Evolutionary conservation across 2,113 vertebrate species (phyloP), one percentile per base, ranked within the genome.

Genomic region (Labrus mixtus): DNA sequence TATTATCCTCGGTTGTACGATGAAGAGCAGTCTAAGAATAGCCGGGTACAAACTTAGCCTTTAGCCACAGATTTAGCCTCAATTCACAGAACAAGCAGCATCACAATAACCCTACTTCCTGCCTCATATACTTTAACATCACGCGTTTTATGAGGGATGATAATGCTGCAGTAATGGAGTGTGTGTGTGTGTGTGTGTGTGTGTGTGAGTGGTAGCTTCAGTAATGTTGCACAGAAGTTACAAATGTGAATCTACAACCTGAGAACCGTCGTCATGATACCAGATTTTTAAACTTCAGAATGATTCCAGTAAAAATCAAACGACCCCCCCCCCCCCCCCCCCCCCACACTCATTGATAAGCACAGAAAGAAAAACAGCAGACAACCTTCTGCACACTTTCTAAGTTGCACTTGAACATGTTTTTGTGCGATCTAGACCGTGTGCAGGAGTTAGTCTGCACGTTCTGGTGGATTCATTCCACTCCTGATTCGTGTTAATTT

Each of bases 1-100:
- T 60, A 78, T 70, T 61, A 16, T 71, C 46, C 66, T 39, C 77
- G 82, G 54, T 85, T 80, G 83, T 79, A 90, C 73, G 78, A 84
- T 66, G 73, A 72, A 20, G 79, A 9, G 69, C 3, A 10, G 39
- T 54, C 78, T 90, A 87, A 66, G 71, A 78, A 86, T 86, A 90
- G 77, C 62, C 0, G 48, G 1, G 81, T 20, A 58, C 58, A 78
- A 60, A 75, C 58, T 57, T 55, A 78, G 80, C 78, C 74, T 81
- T 45, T 70, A 74, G 80, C 78, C 74, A 25, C 41, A 48, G 53
- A 8, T 59, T 61, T 45, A 78, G 63, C 85, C 85, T 82, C 71
- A 39, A 81, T 87, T 70, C 15, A 1, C 13, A 41, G 16, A 54
- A 8, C 48, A 39, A 13, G 41, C n/a, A 45, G 53, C 67, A 20